phyloP scores from a whole-genome alignment of 2,888 invertebrate genomes.

The Drosophila pullipes region DNA sequence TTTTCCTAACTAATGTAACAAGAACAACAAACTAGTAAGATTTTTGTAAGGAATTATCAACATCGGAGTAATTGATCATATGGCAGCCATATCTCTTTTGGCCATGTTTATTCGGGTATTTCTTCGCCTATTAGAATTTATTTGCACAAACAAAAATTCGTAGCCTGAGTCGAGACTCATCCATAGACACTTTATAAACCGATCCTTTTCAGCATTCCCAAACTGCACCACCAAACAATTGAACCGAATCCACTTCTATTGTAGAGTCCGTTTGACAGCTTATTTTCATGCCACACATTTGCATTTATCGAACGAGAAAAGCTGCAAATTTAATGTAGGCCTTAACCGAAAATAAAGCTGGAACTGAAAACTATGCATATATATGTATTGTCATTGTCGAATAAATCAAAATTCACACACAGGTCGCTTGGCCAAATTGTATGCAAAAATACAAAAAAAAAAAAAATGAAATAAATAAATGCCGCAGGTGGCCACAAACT shows the following conservation, averaged over 20 bases:
- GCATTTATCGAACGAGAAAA: constrained; percentile 28
- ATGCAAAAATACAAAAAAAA: constrained; percentile 67
- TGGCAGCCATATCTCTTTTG: not conserved
- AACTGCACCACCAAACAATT: constrained; percentile 18
- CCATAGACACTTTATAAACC: not conserved
- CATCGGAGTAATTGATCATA: not conserved
- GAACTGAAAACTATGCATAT: constrained; percentile 37
- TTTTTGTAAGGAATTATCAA: not conserved
- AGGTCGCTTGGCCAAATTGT: constrained; percentile 57
- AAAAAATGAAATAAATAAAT: constrained; percentile 49
- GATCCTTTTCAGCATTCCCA: not conserved
- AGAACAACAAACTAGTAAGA: too few species aligned
- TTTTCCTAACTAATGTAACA: not conserved
- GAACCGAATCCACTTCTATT: constrained; percentile 19
- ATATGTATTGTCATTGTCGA: constrained; percentile 62
- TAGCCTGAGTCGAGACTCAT: not conserved
- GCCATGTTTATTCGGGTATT: not conserved
- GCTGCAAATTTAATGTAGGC: constrained; percentile 38
- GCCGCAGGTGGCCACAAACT: constrained; percentile 74
- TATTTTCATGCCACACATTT: constrained; percentile 23
- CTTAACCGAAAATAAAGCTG: constrained; percentile 36
- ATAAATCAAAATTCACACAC: constrained; percentile 74
- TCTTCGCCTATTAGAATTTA: not conserved
- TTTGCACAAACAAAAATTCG: not conserved
- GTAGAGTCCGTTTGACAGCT: constrained; percentile 27